Evolutionary conservation across 1,140 invertebrate genomes (phyloP), one percentile per base, ranked within the genome.

Genomic region (Ips typographus): DNA sequence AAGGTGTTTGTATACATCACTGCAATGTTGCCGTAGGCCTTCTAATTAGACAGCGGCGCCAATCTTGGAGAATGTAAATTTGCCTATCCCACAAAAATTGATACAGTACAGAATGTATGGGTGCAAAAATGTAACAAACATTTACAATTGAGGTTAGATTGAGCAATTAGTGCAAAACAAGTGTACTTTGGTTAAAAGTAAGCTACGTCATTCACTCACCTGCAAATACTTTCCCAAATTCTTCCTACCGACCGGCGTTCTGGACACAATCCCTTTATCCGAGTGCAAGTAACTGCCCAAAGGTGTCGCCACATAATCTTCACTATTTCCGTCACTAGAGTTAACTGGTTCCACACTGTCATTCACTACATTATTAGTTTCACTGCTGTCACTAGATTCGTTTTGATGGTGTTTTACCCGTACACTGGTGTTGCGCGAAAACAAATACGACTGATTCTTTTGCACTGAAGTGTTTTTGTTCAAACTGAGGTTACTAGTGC

Each of bases 191-290:
- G 44, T 49, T 49, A 49, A 49, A 3, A 49, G 22, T 49, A 22
- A 8, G 44, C 22, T 49, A 22, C 22, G 22, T 22, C 22, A 22
- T 37, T 68, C 42, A 70, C 72, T 65, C 38, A 80, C 79, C 76
- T 80, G 79, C 42, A 80, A 69, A 68, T 74, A 79, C 71, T 80
- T 79, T 59, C 78, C 78, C 72, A 79, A 66, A 63, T 78, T 77
- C 55, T 78, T 80, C 52, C 79, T 73, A 4, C 79, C 79, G 7
- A 78, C 78, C 3, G 78, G 79, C 37, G 75, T 79, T 67, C 79
- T 77, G 3, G 78, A 79, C 39, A 78, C 77, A 40, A 80, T 80
- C 5, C 78, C 79, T 22, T 74, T 75, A n/a, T 75, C 65, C n/a
- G 75, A 76, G 61, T 80, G 78, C 66, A 78, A 69, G 59, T 79